These are phyloP conservation scores for Phalanger gymnotis DNA, from an alignment of 2,797 vertebrate genomes.

Conservation along the genomic window DNA sequence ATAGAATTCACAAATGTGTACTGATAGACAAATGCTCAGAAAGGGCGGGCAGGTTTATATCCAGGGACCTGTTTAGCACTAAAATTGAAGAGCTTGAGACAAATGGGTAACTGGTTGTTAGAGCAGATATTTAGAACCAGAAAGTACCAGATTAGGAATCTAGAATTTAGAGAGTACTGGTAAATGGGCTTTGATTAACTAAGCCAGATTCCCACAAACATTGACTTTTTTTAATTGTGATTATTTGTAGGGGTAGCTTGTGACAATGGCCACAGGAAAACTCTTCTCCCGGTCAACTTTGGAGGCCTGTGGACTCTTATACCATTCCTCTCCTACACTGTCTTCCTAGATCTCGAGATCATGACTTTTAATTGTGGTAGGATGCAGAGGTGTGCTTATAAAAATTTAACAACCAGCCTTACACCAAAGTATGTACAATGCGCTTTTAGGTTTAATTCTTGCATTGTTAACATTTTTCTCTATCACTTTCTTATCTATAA, in stretches of 20 bases:
- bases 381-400: not conserved
- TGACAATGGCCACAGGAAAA: not conserved
- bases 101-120: not conserved
- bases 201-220: not conserved
- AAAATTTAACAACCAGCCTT: not conserved
- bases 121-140: not conserved
- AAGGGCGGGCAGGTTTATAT: not conserved
- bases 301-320: not conserved
- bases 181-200: not conserved
- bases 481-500: not conserved
- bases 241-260: not conserved
- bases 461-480: not conserved
- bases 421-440: not conserved
- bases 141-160: not conserved
- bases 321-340: not conserved
- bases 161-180: not conserved
- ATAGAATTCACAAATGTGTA: not conserved
- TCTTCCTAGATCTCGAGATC: not conserved
- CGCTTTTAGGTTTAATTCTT: not conserved
- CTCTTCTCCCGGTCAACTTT: not conserved
- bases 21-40: not conserved
- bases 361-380: not conserved
- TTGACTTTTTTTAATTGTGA: not conserved
- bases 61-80: not conserved
- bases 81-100: not conserved